A percentile compares a stretch with the other conserved stretches of the same genome.
Evolutionary conservation across 2,888 invertebrate species (phyloP).

Genomic region (Ommatoiulus sabulosus): DNA sequence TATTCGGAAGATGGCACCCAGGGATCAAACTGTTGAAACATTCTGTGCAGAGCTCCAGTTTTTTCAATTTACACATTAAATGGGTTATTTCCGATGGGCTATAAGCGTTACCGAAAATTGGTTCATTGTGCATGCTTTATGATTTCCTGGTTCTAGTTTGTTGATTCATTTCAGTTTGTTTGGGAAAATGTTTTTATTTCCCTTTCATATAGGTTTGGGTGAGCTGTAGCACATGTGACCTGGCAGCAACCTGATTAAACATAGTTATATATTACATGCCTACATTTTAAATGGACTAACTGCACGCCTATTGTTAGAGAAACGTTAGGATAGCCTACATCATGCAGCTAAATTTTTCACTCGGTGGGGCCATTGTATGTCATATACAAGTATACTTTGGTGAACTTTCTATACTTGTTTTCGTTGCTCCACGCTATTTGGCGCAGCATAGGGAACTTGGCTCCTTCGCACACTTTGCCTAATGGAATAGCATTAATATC

Average conservation of each 20-base stretch:
- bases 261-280: too few species aligned
- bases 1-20: too few species aligned
- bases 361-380: too few species aligned
- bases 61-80: neutral
- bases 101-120: neutral
- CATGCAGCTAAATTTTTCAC: too few species aligned
- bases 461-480: too few species aligned
- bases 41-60: neutral
- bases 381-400: too few species aligned
- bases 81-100: neutral
- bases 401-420: too few species aligned
- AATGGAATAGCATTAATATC: too few species aligned
- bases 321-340: neutral
- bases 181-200: neutral
- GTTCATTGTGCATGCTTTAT: neutral
- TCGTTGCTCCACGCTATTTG: too few species aligned
- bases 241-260: neutral
- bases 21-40: neutral
- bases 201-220: neutral
- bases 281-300: neutral
- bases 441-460: too few species aligned
- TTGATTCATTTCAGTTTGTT: neutral
- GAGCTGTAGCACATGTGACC: neutral
- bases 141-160: neutral
- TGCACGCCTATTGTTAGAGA: neutral